Base-by-base conservation (phyloP, 2,113 vertebrate genomes). In the Zootoca vivipara region DNA sequence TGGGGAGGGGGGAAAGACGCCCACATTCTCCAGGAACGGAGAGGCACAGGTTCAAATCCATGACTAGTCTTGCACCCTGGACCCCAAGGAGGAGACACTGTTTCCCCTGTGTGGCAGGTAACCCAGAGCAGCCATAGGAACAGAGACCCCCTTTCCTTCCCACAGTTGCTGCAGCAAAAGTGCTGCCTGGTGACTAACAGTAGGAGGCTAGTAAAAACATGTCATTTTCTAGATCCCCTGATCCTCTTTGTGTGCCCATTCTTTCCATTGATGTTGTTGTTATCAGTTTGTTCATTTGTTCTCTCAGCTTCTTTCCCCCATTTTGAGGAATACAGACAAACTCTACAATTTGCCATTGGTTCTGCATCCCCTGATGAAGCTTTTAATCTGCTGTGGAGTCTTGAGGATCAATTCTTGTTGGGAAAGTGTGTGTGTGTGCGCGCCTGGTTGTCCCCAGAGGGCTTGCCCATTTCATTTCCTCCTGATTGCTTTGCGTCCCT, bases 401-500 rank as follows among this genome's bases (percentile, higher is more conserved):
- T 70, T 70, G 69, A 70, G 69, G 30, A 70, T n/a, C 38, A 22
- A 26, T 77, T 40, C 8, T 38, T 42, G 74, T 40, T 42, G 74
- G 38, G 12, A 42, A 77, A 35, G 15, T 7, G 7, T 7, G 46
- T 75, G 35, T 12, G 65, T 46, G 46, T 46, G 9, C 42, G 7
- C 7, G 74, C 8, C 38, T 77, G 38, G 33, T 22, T 40, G 38
- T 77, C 74, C 73, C 73, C 0, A 4, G 85, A 46, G 80, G 80
- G 80, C 79, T 88, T 5, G 0, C 20, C 38, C 78, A 82, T 26
- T 82, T 86, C 40, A 87, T 92, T 33, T 52, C 20, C 88, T 89
- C 78, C 64, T 85, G 75, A 79, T 92, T 83, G 91, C 88, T 89
- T 92, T 89, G 56, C 33, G 1, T 73, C 87, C 65, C 90, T 33